phyloP scores from a whole-genome alignment of 2,888 invertebrate genomes.

The Diploptera punctata region DNA sequence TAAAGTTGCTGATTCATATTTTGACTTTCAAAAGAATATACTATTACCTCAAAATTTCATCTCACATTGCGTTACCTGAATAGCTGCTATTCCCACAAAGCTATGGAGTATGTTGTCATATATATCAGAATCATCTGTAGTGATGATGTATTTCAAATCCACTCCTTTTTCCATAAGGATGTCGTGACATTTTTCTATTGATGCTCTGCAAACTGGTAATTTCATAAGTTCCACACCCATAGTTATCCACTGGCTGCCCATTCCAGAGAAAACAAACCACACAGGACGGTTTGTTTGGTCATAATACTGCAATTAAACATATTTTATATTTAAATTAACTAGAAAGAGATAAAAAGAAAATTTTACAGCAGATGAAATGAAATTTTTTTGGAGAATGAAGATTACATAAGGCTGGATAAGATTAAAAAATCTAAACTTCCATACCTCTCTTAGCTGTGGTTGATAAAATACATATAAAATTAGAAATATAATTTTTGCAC shows the following conservation, averaged over 20 bases:
- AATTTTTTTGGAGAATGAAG: background rate
- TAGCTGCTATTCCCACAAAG: conserved; percentile 77
- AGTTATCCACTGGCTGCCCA: conserved; percentile 77
- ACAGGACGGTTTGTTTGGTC: conserved; percentile 54
- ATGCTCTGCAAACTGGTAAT: conserved; percentile 68
- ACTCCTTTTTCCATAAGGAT: conserved; percentile 65
- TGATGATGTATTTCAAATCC: conserved; percentile 67
- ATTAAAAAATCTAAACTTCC: background rate
- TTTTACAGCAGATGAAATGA: background rate
- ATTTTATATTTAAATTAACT: background rate
- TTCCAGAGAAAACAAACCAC: conserved; percentile 77
- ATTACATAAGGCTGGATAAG: background rate
- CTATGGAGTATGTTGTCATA: conserved; percentile 72
- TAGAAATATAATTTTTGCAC: background rate
- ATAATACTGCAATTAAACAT: conserved; percentile 6
- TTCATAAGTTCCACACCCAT: conserved; percentile 72
- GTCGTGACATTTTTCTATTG: conserved; percentile 65
- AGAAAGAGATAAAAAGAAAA: background rate
- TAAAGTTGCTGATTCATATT: too few species aligned
- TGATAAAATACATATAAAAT: background rate
- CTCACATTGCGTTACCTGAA: too few species aligned
- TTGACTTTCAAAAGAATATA: too few species aligned
- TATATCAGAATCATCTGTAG: conserved; percentile 63
- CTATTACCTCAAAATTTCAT: too few species aligned
- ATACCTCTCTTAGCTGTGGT: background rate